These are phyloP conservation scores for Lithophane socia DNA, from an alignment of 2,888 invertebrate species.

Conservation along the genomic window DNA sequence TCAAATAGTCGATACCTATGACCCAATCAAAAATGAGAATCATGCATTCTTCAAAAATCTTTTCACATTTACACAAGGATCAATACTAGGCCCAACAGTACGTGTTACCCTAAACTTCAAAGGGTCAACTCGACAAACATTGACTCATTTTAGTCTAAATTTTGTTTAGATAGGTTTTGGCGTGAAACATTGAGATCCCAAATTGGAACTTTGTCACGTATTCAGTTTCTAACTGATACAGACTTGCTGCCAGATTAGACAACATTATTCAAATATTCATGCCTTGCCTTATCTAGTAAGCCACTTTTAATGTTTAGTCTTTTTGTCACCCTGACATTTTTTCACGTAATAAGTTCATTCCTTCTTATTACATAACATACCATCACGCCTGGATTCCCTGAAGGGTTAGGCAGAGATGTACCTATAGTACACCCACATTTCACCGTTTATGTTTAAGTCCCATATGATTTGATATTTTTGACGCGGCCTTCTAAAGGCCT, in stretches of 20 bases:
- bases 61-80: constrained; percentile 8
- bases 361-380: too few relatives aligned
- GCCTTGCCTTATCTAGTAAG: background rate
- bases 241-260: constrained; percentile 22
- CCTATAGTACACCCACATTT: too few relatives aligned
- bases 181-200: constrained; percentile 51
- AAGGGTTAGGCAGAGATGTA: too few relatives aligned
- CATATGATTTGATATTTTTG: too few relatives aligned
- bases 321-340: background rate
- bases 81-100: constrained; percentile 21
- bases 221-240: constrained; percentile 44
- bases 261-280: background rate
- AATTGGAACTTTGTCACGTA: constrained; percentile 59
- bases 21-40: background rate
- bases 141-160: constrained; percentile 60
- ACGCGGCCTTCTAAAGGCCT: too few relatives aligned
- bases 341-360: background rate
- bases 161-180: constrained; percentile 60
- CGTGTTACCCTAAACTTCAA: constrained; percentile 45
- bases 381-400: too few relatives aligned
- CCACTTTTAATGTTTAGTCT: background rate
- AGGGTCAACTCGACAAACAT: constrained; percentile 60
- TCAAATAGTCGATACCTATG: background rate
- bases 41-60: background rate
- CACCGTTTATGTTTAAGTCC: too few relatives aligned